These are phyloP conservation scores for Miltochrista miniata DNA, from an alignment of 2,888 invertebrate genomes.

Conservation along the genomic window DNA sequence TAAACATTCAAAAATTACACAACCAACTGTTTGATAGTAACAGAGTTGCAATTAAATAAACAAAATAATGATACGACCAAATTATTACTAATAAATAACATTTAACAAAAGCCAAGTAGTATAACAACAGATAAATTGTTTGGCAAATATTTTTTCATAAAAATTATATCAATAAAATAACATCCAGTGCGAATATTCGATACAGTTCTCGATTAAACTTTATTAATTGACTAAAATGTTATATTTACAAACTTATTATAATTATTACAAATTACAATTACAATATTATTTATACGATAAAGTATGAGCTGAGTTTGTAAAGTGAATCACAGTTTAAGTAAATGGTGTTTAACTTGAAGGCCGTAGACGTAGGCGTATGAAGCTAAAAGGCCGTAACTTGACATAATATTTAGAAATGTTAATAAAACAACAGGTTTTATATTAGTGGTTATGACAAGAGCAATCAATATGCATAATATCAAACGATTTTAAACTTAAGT, in stretches of 20 bases:
- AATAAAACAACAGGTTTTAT: constrained; percentile 43
- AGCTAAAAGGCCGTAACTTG: constrained; percentile 59
- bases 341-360: constrained; percentile 70
- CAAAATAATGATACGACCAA: not conserved
- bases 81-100: not conserved
- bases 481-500: constrained; percentile 63
- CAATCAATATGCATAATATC: constrained; percentile 51
- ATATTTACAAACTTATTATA: constrained; percentile 51
- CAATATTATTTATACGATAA: constrained; percentile 23
- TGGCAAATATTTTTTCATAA: constrained; percentile 34
- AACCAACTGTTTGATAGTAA: too few relatives aligned
- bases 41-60: not conserved
- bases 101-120: constrained; percentile 24
- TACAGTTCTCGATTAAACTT: constrained; percentile 38
- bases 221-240: constrained; percentile 56
- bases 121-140: constrained; percentile 34
- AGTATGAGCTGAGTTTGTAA: constrained; percentile 72
- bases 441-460: constrained; percentile 42
- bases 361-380: constrained; percentile 58
- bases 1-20: not conserved
- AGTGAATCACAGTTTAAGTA: constrained; percentile 77
- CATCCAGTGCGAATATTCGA: constrained; percentile 52
- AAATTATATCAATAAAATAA: constrained; percentile 41
- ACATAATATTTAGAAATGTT: constrained; percentile 52
- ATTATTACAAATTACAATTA: constrained; percentile 29